Evolutionary conservation across 2,888 invertebrate genomes (phyloP).

Genomic region (Stratiomys singularior): DNA sequence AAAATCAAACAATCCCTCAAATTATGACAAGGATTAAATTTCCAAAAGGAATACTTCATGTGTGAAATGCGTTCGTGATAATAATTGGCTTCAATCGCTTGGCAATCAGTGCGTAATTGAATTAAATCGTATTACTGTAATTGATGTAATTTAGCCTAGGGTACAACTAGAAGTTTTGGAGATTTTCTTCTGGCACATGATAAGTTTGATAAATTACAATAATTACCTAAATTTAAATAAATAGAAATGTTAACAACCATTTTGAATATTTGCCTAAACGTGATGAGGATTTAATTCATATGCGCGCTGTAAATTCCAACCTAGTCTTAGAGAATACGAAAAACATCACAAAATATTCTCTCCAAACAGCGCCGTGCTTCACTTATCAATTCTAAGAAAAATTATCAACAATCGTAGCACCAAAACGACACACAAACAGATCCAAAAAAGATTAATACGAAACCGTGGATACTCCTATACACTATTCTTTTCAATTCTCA

Average conservation of each 20-base stretch:
- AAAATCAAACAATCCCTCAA: conserved; percentile 14
- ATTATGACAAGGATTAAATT: not conserved
- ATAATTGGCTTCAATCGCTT: too few species aligned
- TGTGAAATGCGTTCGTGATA: too few species aligned
- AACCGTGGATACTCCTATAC: not conserved
- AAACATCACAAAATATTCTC: conserved; percentile 15
- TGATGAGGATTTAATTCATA: not conserved
- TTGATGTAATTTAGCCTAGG: too few species aligned
- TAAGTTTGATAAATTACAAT: too few species aligned
- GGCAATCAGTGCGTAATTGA: too few species aligned
- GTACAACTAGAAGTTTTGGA: too few species aligned
- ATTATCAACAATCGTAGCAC: conserved; percentile 40
- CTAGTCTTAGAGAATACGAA: not conserved
- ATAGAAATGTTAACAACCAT: too few species aligned
- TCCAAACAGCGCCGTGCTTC: not conserved
- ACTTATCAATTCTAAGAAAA: conserved; percentile 19
- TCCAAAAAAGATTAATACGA: conserved; percentile 18
- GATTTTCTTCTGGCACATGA: too few species aligned
- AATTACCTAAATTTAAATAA: too few species aligned
- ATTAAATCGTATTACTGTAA: too few species aligned
- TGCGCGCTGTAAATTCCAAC: not conserved
- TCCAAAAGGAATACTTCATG: not conserved
- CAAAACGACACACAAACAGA: conserved; percentile 23
- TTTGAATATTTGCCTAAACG: too few species aligned
- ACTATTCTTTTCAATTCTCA: conserved; percentile 22